Evolutionary conservation across 2,797 vertebrate genomes (phyloP), one percentile per base, ranked within the genome.

Genomic region (Pseudotriccus pelzelni): DNA sequence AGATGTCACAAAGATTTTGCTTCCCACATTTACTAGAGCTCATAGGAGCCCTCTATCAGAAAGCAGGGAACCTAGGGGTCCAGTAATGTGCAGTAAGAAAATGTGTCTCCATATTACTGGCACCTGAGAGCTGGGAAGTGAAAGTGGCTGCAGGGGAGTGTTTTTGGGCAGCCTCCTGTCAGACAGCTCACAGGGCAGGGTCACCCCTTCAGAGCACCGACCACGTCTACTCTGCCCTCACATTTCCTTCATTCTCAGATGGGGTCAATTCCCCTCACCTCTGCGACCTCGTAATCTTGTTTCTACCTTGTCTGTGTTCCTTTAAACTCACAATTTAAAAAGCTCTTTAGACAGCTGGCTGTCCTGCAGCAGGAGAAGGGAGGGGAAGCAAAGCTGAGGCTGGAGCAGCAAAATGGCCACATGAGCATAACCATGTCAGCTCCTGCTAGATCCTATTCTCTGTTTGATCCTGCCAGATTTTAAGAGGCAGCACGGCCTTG

Each of bases 291-390:
- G 0, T 72, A 73, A 76, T 93, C 84, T 76, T 90, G 52, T 87
- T 93, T 77, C 56, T 87, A 64, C 78, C 75, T 90, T 81, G 73
- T 25, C 62, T 90, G 49, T 49, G 41, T 75, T 84, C 67, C 88
- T 76, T 89, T 89, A 89, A 76, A 92, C 44, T 82, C 64, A 15
- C 2, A 1, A 37, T 85, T 94, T 55, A 20, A 76, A 79, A 84
- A 85, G 19, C 37, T 73, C 52, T 79, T 76, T 59, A 24, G 63
- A 59, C 15, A 62, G 50, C 20, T 56, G n/a, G 25, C 32, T 3
- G 0, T 63, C 62, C 55, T 25, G 5, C 60, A 72, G 69, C 39
- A 62, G 46, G n/a, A 50, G 39, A 44, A 84, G 30, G 39, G 34
- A 60, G 34, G 14, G 17, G 30, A 49, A 63, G 68, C 58, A 59